Conservation (phyloP, 2,888 invertebrate genomes). For the Lepidocyrtinus sp. region DNA sequence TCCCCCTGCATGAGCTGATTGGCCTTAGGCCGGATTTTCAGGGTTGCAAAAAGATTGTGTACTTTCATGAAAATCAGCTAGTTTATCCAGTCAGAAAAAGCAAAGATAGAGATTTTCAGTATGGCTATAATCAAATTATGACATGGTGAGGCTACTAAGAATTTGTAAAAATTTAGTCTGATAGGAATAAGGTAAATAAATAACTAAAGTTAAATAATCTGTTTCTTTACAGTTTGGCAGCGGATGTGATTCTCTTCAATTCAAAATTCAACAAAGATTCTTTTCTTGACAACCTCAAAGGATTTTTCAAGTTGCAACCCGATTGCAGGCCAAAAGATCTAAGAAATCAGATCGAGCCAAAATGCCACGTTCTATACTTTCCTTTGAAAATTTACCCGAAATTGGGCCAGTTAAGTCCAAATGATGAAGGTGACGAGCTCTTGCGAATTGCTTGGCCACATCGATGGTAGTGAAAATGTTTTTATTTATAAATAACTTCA, state of each 20-base stretch:
- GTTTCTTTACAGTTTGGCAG: constrained; percentile 76
- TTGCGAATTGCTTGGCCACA: constrained; percentile 80
- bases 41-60: constrained; percentile 78
- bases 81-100: constrained; percentile 80
- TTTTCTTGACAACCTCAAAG: constrained; percentile 77
- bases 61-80: constrained; percentile 86
- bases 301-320: constrained; percentile 79
- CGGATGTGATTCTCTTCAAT: constrained; percentile 81
- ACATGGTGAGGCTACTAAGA: constrained; percentile 76
- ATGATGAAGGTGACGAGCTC: constrained; percentile 33
- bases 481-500: too few relatives aligned
- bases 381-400: constrained; percentile 74
- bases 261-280: constrained; percentile 80
- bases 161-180: constrained; percentile 1
- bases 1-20: constrained; percentile 81
- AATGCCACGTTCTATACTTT: constrained; percentile 79
- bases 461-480: constrained; percentile 80
- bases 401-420: constrained; percentile 3
- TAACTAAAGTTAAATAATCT: not conserved
- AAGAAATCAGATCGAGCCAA: constrained; percentile 75
- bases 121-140: constrained; percentile 82
- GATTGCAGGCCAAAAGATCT: constrained; percentile 78
- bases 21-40: constrained; percentile 79
- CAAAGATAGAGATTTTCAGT: constrained; percentile 82
- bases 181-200: constrained; percentile 19